phyloP scores from a whole-genome alignment of 2,797 vertebrate genomes.

The Clarias platycephalus region DNA sequence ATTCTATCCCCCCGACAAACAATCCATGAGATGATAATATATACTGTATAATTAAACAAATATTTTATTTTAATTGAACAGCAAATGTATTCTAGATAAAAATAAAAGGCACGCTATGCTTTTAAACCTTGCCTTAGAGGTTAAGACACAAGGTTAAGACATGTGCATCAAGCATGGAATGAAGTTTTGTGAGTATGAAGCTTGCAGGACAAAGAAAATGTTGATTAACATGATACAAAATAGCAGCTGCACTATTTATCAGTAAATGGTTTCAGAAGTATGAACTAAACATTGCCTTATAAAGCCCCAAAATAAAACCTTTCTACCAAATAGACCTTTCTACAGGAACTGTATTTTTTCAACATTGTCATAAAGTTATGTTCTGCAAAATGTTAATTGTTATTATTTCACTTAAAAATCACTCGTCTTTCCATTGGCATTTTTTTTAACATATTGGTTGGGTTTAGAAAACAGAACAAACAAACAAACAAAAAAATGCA shows the following conservation, averaged over 20 bases:
- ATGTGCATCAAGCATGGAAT: background rate
- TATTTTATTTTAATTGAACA: background rate
- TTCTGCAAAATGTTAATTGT: background rate
- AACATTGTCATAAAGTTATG: background rate
- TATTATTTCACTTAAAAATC: background rate
- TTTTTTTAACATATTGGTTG: background rate
- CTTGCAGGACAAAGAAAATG: background rate
- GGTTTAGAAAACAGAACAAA: background rate
- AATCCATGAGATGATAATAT: constrained; percentile 62
- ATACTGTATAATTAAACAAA: background rate
- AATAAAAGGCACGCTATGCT: background rate
- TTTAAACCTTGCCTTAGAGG: background rate
- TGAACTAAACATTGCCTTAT: background rate
- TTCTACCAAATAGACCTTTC: background rate
- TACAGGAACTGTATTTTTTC: background rate
- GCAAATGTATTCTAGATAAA: background rate
- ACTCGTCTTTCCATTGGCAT: background rate
- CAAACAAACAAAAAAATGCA: too few relatives aligned
- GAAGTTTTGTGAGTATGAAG: background rate
- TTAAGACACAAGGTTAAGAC: background rate
- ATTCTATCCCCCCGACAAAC: constrained; percentile 45
- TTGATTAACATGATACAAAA: background rate
- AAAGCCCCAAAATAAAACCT: background rate
- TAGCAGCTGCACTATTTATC: background rate
- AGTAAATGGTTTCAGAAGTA: background rate